phyloP scores from a whole-genome alignment of 2,797 vertebrate genomes.

The Heliangelus exortis region DNA sequence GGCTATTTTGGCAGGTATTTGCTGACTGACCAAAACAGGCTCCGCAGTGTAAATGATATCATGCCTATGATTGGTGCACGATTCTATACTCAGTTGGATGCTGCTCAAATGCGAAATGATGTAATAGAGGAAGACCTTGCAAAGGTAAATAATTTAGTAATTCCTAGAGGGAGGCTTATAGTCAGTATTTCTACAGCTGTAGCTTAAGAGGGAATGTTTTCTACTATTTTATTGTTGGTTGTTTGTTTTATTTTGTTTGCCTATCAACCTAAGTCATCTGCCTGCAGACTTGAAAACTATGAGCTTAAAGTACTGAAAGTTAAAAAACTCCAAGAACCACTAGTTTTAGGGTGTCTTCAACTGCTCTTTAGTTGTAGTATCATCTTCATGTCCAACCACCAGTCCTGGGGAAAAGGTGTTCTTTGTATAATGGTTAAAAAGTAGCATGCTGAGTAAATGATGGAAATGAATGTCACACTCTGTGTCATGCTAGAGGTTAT shows the following conservation, averaged over 20 bases:
- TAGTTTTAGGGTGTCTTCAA: not conserved
- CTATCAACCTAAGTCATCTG: not conserved
- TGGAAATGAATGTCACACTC: not conserved
- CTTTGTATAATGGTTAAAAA: not conserved
- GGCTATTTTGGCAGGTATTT: slow-evolving; percentile 86
- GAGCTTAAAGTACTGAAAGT: not conserved
- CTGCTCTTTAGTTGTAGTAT: not conserved
- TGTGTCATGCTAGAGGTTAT: not conserved
- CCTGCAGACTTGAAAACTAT: not conserved
- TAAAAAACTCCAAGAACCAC: not conserved
- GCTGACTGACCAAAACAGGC: slow-evolving; percentile 96
- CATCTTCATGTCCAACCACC: not conserved
- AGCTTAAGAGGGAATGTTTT: not conserved
- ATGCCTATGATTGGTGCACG: slow-evolving; percentile 99
- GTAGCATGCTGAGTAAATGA: not conserved
- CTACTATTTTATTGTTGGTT: not conserved
- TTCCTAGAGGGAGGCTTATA: not conserved
- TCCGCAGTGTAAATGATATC: slow-evolving; percentile 98
- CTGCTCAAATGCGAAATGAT: slow-evolving; percentile 99
- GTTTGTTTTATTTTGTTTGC: not conserved
- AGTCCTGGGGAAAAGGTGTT: not conserved
- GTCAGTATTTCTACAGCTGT: not conserved
- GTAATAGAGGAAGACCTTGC: slow-evolving; percentile 98
- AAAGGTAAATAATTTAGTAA: slow-evolving; percentile 83
- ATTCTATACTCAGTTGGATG: slow-evolving; percentile 98